phyloP scores from a whole-genome alignment of 2,113 vertebrate genomes.

The Phaethornis superciliosus region DNA sequence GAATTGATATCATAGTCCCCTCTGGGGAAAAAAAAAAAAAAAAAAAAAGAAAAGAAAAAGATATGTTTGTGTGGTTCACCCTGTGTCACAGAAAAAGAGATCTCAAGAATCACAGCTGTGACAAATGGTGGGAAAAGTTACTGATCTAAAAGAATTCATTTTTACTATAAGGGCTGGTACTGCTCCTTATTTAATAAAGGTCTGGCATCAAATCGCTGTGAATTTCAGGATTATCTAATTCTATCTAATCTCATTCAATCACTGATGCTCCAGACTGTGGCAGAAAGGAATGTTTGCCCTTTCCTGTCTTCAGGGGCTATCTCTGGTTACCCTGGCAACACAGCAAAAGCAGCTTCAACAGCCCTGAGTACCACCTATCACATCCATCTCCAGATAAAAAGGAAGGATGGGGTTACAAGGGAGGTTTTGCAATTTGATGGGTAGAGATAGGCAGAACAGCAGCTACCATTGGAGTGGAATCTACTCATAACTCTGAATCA shows the following conservation, averaged over 20 bases:
- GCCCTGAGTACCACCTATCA: background rate
- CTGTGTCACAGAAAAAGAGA: background rate
- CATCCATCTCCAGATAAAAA: background rate
- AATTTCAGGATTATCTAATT: constrained; percentile 76
- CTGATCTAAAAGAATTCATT: constrained; percentile 64
- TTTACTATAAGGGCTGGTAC: constrained; percentile 44
- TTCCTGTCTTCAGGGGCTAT: constrained; percentile 76
- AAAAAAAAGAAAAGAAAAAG: background rate
- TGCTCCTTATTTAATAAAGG: constrained; percentile 72
- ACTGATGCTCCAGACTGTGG: constrained; percentile 70
- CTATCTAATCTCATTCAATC: constrained; percentile 76
- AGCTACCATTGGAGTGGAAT: background rate
- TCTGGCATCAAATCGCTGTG: constrained; percentile 60
- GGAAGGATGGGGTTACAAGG: background rate
- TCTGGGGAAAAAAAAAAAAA: background rate
- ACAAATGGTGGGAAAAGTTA: constrained; percentile 13
- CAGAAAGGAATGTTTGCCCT: constrained; percentile 73
- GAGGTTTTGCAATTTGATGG: background rate
- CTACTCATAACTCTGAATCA: background rate
- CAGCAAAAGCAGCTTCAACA: constrained; percentile 24
- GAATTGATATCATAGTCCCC: constrained; percentile 22
- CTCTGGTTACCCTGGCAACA: constrained; percentile 85
- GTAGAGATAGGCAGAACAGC: background rate
- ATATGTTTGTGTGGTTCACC: background rate
- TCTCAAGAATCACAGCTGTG: constrained; percentile 10